Evolutionary conservation across 2,888 invertebrate species (phyloP).

Genomic region (Melolontha melolontha): DNA sequence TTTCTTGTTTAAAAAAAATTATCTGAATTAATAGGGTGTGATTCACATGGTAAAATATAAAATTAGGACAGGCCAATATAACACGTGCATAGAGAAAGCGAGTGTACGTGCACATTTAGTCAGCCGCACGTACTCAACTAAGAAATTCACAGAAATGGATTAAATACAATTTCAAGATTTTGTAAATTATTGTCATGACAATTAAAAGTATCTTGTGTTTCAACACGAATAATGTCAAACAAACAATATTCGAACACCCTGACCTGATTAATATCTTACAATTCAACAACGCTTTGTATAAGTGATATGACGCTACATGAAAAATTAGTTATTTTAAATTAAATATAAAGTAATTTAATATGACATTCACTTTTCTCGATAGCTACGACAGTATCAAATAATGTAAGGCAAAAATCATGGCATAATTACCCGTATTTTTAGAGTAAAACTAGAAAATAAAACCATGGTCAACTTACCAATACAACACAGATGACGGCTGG

Average conservation of each 20-base stretch:
- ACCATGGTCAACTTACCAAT: slow-evolving; percentile 66
- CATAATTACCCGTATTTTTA: slow-evolving; percentile 58
- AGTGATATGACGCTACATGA: slow-evolving; percentile 61
- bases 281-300: slow-evolving; percentile 48
- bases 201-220: background rate
- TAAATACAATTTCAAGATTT: background rate
- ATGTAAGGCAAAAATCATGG: slow-evolving; percentile 51
- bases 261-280: slow-evolving; percentile 55
- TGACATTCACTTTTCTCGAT: slow-evolving; percentile 57
- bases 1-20: background rate
- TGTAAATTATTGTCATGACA: slow-evolving; percentile 2
- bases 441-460: slow-evolving; percentile 58
- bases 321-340: slow-evolving; percentile 59
- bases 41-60: slow-evolving; percentile 38
- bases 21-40: slow-evolving; percentile 27
- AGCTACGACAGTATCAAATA: slow-evolving; percentile 43
- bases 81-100: slow-evolving; percentile 53
- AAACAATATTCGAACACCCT: slow-evolving; percentile 48
- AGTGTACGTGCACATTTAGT: slow-evolving; percentile 50
- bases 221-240: slow-evolving; percentile 6
- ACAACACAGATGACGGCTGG: slow-evolving; percentile 70
- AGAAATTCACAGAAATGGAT: slow-evolving; percentile 16
- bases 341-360: slow-evolving; percentile 57
- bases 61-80: slow-evolving; percentile 42
- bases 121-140: slow-evolving; percentile 35